Percentiles rank a stretch among this genome's conserved stretches.
phyloP scores from a whole-genome alignment of 1,140 invertebrate genomes.

The Elymnias hypermnestra region DNA sequence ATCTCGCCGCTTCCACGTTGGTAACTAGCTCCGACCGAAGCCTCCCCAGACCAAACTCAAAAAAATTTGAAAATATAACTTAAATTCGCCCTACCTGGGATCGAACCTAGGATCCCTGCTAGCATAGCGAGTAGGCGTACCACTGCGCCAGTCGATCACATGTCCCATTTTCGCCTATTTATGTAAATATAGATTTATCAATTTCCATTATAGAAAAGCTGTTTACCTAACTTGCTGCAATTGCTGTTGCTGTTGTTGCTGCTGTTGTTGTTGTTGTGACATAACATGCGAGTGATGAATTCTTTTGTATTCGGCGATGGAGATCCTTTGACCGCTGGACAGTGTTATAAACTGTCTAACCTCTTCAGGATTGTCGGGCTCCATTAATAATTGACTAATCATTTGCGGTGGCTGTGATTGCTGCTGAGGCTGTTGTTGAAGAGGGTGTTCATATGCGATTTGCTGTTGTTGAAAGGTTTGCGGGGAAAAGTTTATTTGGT shows the following conservation, averaged over 20 bases:
- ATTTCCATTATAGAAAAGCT: too few relatives aligned
- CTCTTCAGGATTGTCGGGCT: constrained; percentile 52
- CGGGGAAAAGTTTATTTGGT: constrained; percentile 37
- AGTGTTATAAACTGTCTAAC: constrained; percentile 60
- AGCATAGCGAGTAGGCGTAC: too few relatives aligned
- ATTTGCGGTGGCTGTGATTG: constrained; percentile 37
- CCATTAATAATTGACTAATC: constrained; percentile 49
- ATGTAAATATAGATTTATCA: too few relatives aligned
- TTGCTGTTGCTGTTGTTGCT: constrained; percentile 27
- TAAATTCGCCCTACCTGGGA: too few relatives aligned
- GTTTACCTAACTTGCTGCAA: constrained; percentile 42
- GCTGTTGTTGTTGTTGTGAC: constrained; percentile 24
- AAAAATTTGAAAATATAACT: too few relatives aligned
- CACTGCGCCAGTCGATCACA: too few relatives aligned
- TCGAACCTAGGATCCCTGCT: too few relatives aligned
- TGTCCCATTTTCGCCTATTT: too few relatives aligned
- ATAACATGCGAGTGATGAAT: constrained; percentile 44
- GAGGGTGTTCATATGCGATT: constrained; percentile 31
- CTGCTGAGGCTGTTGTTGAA: constrained; percentile 32
- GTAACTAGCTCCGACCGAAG: too few relatives aligned
- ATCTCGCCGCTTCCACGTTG: too few relatives aligned
- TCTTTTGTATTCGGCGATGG: constrained; percentile 62
- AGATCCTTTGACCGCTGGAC: constrained; percentile 59
- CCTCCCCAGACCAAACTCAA: too few relatives aligned
- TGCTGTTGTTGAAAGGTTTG: constrained; percentile 47